These are phyloP conservation scores for Salmo trutta DNA, from an alignment of 2,797 vertebrate genomes.

Conservation along the genomic window DNA sequence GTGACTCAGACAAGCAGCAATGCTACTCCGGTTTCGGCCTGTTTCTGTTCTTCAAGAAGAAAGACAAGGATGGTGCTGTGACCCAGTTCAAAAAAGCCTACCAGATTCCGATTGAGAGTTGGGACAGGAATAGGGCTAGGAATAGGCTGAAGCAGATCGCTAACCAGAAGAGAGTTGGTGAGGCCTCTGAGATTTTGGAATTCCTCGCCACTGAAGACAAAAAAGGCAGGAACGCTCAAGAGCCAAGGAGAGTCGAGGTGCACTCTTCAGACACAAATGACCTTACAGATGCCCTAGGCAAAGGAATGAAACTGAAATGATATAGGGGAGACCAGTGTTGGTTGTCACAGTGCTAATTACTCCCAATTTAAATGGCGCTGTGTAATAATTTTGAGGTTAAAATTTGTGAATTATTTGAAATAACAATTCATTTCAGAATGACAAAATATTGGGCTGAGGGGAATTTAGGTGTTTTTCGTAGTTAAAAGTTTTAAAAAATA, in stretches of 20 bases:
- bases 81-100: slow-evolving; percentile 54
- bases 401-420: too few species aligned
- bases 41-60: slow-evolving; percentile 42
- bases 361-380: too few species aligned
- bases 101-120: slow-evolving; percentile 33
- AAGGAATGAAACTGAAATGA: slow-evolving; percentile 22
- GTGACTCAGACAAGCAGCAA: slow-evolving; percentile 36
- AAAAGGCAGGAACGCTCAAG: not conserved
- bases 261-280: not conserved
- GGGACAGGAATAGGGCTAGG: slow-evolving; percentile 29
- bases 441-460: too few species aligned
- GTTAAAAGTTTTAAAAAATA: too few species aligned
- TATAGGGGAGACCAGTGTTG: not conserved
- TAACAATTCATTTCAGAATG: too few species aligned
- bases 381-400: too few species aligned
- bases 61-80: slow-evolving; percentile 7
- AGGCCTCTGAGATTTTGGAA: slow-evolving; percentile 27
- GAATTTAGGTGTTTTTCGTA: too few species aligned
- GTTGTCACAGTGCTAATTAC: too few species aligned
- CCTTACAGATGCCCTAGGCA: slow-evolving; percentile 16
- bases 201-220: slow-evolving; percentile 41
- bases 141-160: slow-evolving; percentile 51
- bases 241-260: not conserved
- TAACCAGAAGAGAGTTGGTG: slow-evolving; percentile 16
- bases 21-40: slow-evolving; percentile 27